Percentiles rank a stretch among this genome's conserved stretches.
phyloP scores from a whole-genome alignment of 2,888 invertebrate genomes.

The Eupelmus urozonus region DNA sequence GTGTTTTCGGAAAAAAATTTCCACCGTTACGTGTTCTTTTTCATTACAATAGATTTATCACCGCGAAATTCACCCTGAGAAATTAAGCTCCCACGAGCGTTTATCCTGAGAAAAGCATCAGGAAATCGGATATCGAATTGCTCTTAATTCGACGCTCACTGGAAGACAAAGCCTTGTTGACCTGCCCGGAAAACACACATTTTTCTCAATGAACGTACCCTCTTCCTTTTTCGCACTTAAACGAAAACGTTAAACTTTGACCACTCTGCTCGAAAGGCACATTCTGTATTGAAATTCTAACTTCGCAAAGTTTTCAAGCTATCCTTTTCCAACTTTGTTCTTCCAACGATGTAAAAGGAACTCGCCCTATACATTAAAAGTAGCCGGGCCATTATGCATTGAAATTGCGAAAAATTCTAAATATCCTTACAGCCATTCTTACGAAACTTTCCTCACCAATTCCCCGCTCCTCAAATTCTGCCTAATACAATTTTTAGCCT shows the following conservation, averaged over 20 bases:
- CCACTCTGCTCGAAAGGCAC: not conserved
- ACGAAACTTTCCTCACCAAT: no score
- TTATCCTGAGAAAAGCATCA: conserved; percentile 4
- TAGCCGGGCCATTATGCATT: no score
- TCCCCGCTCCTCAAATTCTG: no score
- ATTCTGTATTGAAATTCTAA: not conserved
- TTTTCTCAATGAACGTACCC: conserved; percentile 6
- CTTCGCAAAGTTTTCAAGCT: not conserved
- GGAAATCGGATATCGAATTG: conserved; percentile 6
- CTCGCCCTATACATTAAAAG: no score
- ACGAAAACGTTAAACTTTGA: not conserved
- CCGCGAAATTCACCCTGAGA: not conserved
- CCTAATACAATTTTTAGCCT: no score
- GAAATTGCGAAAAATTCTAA: no score
- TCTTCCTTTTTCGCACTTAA: not conserved
- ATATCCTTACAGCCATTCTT: no score
- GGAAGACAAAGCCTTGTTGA: conserved; percentile 27
- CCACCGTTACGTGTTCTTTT: no score
- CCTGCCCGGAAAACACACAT: conserved; percentile 10
- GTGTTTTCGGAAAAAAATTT: no score
- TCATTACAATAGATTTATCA: no score
- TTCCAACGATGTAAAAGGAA: no score
- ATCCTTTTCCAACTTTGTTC: no score
- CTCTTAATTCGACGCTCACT: conserved; percentile 7
- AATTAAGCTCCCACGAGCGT: not conserved